Evolutionary conservation across 2,888 invertebrate species (phyloP).

Genomic region (Heliconius sara): DNA sequence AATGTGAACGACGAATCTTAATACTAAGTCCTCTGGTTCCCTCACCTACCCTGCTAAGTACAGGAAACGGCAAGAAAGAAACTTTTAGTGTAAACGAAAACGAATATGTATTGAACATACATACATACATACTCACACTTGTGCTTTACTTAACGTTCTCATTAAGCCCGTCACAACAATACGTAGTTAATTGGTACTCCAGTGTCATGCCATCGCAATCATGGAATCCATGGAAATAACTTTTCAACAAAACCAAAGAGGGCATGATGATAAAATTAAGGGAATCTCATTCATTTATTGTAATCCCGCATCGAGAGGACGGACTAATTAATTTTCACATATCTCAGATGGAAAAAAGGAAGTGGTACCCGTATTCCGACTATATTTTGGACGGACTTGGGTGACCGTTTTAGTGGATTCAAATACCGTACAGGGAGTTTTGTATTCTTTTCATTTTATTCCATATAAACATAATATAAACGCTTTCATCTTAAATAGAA

Average conservation of each 20-base stretch:
- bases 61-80: too few species aligned
- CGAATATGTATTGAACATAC: background rate
- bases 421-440: too few species aligned
- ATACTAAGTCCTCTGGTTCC: too few species aligned
- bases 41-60: too few species aligned
- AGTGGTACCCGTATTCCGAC: background rate
- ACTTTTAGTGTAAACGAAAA: too few species aligned
- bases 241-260: conserved; percentile 29
- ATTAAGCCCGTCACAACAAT: conserved; percentile 13
- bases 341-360: background rate
- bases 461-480: too few species aligned
- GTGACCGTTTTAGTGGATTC: too few species aligned
- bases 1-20: too few species aligned
- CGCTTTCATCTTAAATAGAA: too few species aligned
- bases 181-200: conserved; percentile 12
- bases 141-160: background rate
- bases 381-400: background rate
- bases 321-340: conserved; percentile 36
- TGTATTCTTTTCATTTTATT: too few species aligned
- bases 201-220: conserved; percentile 5
- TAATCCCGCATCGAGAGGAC: conserved; percentile 34
- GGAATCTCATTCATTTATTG: conserved; percentile 31
- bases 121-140: background rate
- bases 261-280: conserved; percentile 29
- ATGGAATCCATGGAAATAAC: conserved; percentile 18